phyloP scores from a whole-genome alignment of 2,888 invertebrate species.

The Trachelus iudaicus region DNA sequence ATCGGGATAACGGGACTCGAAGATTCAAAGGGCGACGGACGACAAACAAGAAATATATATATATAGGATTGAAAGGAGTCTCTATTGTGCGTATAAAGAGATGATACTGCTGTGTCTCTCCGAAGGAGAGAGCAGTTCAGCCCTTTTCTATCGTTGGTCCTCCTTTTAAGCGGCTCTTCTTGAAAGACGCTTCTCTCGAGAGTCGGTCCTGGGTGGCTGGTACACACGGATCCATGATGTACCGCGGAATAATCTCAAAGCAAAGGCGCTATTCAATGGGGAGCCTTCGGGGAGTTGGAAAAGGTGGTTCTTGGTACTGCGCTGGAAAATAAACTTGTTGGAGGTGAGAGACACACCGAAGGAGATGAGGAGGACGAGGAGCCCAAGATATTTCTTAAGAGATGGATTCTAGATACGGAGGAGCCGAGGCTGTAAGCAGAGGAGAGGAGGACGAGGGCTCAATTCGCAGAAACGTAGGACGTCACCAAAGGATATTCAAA shows the following conservation, averaged over 20 bases:
- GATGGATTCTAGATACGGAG: no score
- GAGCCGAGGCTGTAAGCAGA: no score
- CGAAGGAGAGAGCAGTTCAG: no score
- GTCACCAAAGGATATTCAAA: conserved; percentile 25
- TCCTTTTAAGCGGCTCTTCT: no score
- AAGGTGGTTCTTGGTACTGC: neutral
- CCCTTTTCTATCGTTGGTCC: no score
- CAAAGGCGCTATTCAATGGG: conserved; percentile 21
- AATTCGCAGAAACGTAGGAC: conserved; percentile 16
- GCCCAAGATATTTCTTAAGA: no score
- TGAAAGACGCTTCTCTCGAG: neutral
- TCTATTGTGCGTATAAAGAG: neutral
- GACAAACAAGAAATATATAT: no score
- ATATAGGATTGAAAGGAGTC: no score
- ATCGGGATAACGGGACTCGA: no score
- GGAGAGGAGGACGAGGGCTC: no score
- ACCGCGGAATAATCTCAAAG: conserved; percentile 22
- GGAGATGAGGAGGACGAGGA: no score
- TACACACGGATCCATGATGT: conserved; percentile 6
- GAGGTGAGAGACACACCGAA: neutral
- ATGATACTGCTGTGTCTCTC: neutral
- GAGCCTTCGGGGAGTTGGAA: conserved; percentile 3
- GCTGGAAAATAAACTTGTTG: conserved; percentile 23
- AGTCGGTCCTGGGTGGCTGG: neutral
- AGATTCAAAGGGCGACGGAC: no score